Evolutionary conservation across 2,113 vertebrate genomes (phyloP), one percentile per base, ranked within the genome.

Genomic region (Scytalopus superciliaris): DNA sequence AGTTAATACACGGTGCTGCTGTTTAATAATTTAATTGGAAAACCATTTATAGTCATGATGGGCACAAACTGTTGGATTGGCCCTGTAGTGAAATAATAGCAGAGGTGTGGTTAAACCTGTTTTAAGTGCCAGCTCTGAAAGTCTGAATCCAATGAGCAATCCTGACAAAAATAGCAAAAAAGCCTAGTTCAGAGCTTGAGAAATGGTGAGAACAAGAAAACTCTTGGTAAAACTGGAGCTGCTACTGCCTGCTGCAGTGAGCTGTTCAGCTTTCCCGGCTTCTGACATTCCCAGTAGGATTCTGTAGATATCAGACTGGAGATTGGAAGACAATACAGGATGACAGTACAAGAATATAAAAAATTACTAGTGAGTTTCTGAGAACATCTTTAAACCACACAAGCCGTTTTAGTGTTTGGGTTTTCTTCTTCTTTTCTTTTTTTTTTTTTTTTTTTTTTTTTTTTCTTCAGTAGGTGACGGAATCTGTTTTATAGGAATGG

Each of bases 301-400:
- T 94, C 85, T 63, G 19, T 12, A 76, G 79, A 59, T 39, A 23
- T 92, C 50, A 1, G 14, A 19, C 84, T 90, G 94, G 52, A 96
- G 60, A 33, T 35, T 92, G 80, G 84, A 87, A 66, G 92, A 84
- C 16, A 12, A 87, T 84, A 37, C 56, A 64, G 60, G 52, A 76
- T 92, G 90, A 94, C 57, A 92, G 87, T 44, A 81, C 75, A 94
- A 83, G 89, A 90, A 89, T 57, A 93, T 73, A 82, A 90, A 94
- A 93, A 93, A 87, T 62, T 59, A 60, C 83, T 55, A 42, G 47
- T 0, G 3, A 74, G 39, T 84, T 92, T 81, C 82, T 92, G 66
- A 74, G 67, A 87, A 63, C 31, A 64, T 62, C 74, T 91, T 90
- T 70, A 76, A 89, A 88, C 44, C 19, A 55, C 10, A 33, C 31